Evolutionary conservation across 92 coral and sea anemone genomes (phyloP).

Genomic region (Muricea muricata): DNA sequence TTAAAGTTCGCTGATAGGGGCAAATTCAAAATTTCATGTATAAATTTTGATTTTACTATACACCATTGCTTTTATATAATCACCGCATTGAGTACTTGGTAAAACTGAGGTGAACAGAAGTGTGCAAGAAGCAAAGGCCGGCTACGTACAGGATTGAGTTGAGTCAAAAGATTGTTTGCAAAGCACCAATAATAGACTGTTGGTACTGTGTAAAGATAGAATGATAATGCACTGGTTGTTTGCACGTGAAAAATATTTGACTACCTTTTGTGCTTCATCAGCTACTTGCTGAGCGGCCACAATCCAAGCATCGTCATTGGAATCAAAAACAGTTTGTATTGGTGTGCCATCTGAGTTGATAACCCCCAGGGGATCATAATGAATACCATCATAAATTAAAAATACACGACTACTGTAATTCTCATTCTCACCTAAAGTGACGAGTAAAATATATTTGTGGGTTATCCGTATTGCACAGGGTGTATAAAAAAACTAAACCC

Average conservation of each 20-base stretch:
- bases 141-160: too few species aligned
- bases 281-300: slow-evolving; percentile 81
- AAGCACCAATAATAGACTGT: too few species aligned
- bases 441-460: not conserved
- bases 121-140: too few species aligned
- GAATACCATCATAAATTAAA: slow-evolving; percentile 90
- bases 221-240: too few species aligned
- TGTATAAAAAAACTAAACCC: not conserved
- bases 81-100: too few species aligned
- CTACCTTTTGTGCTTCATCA: slow-evolving; percentile 82
- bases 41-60: too few species aligned
- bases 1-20: too few species aligned
- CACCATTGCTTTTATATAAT: too few species aligned
- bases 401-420: slow-evolving; percentile 76
- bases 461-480: not conserved
- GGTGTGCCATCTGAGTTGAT: slow-evolving; percentile 66
- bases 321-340: slow-evolving; percentile 83
- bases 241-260: not conserved
- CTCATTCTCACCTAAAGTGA: slow-evolving; percentile 75
- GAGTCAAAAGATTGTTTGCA: too few species aligned
- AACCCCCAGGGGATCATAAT: slow-evolving; percentile 93
- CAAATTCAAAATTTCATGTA: too few species aligned
- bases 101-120: too few species aligned
- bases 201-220: too few species aligned
- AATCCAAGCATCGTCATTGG: slow-evolving; percentile 74